Evolutionary conservation across 2,888 invertebrate species (phyloP).

Genomic region (Sphaerophoria taeniata): DNA sequence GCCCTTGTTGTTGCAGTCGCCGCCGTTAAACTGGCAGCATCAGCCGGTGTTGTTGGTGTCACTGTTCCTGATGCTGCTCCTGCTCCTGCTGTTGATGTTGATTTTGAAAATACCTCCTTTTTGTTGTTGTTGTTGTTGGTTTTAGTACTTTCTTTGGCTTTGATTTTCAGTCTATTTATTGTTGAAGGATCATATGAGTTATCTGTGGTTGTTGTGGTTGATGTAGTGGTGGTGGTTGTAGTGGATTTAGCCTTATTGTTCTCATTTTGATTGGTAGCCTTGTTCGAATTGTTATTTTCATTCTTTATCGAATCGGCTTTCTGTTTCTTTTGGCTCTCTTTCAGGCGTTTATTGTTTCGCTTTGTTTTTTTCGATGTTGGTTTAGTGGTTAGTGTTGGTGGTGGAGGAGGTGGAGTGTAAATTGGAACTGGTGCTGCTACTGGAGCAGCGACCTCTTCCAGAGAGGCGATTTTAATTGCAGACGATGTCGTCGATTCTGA

Average conservation of each 20-base stretch:
- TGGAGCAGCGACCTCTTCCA: conserved; percentile 11
- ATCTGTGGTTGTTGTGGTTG: neutral
- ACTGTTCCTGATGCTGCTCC: neutral
- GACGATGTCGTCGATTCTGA: conserved; percentile 51
- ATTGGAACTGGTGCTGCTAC: neutral
- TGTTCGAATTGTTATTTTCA: conserved; percentile 60
- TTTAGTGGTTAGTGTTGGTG: conserved; percentile 2
- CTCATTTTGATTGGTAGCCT: conserved; percentile 56
- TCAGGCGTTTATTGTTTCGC: conserved; percentile 77
- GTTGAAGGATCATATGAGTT: conserved; percentile 16
- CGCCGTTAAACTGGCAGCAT: neutral
- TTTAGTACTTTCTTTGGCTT: conserved; percentile 46
- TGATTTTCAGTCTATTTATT: conserved; percentile 47
- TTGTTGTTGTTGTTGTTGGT: conserved; percentile 3
- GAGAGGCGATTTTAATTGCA: conserved; percentile 30
- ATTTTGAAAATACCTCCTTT: neutral
- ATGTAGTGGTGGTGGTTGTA: too few relatives aligned
- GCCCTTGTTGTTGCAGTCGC: neutral
- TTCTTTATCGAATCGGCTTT: conserved; percentile 47
- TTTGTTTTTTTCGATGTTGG: conserved; percentile 75
- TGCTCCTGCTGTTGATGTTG: neutral
- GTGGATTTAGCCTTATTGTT: conserved; percentile 32
- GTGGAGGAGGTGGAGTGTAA: neutral
- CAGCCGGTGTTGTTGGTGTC: neutral
- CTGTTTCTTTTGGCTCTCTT: conserved; percentile 78